Evolutionary conservation across 2,113 vertebrate species (phyloP), one percentile per base, ranked within the genome.

Genomic region (Carollia perspicillata): DNA sequence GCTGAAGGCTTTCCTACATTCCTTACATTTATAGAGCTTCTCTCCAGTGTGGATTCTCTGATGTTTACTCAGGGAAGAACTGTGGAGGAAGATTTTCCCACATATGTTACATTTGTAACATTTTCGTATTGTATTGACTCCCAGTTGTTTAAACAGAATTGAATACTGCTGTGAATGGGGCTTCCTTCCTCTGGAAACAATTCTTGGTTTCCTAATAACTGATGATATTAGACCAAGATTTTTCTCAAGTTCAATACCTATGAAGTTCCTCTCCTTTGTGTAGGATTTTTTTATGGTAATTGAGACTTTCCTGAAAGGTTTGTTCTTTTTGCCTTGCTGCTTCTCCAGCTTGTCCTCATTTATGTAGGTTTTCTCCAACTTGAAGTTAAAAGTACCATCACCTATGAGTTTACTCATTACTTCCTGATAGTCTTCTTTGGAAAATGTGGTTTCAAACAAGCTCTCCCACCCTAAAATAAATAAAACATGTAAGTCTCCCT

Each of bases 1-100:
- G 84, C 95, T 97, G 74, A 98, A 98, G 26, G 96, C 96, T 71
- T 98, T 98, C 40, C 96, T 95, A 60, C 98, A 98, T 28, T 97
- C 98, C 26, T 92, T 95, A 84, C 98, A 98, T 47, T 97, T 97
- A 68, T 97, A 98, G 13, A 97, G 97, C 79, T 98, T 97, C 72
- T 98, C 98, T 72, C 97, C 97, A 5, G 97, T 98, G n/a, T 98
- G 98, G 79, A 94, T 89, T 77, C 96, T 94, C 85, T 97, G 95
- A 12, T 98, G 98, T n/a, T 97, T 97, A 80, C 96, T 97, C 90
- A 98, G 78, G 55, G 98, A 97, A 77, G 97, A 98, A 75, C 96
- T 96, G 30, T 97, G 96, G 20, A 97, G 95, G 89, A 98, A 98
- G 83, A 89, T 80, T 92, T 97, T 98, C 28, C 97, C 96, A 69